Evolutionary conservation across 2,113 vertebrate genomes (phyloP).

Genomic region (Romanogobio albipinnatus): DNA sequence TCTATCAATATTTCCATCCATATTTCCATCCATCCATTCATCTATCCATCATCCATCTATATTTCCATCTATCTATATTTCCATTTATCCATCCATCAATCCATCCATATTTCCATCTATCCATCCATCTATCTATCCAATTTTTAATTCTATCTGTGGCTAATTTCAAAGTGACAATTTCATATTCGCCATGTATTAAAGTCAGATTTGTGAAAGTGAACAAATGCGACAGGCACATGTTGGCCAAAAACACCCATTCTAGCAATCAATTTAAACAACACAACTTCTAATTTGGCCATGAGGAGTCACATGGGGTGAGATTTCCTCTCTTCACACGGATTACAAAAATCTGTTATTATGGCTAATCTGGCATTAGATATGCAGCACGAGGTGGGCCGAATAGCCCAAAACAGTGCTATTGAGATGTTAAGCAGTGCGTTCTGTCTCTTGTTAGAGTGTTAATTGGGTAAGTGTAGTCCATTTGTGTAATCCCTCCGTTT

Average conservation of each 20-base stretch:
- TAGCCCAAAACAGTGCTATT: conserved; percentile 60
- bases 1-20: no score
- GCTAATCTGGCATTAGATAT: conserved; percentile 72
- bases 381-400: conserved; percentile 60
- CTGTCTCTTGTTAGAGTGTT: conserved; percentile 70
- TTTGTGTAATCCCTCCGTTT: conserved; percentile 78
- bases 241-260: background rate
- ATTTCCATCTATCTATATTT: no score
- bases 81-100: no score
- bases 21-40: fast-evolving
- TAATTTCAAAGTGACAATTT: background rate
- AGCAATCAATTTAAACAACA: conserved; percentile 7
- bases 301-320: conserved; percentile 41
- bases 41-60: no score
- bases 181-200: background rate
- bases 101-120: no score
- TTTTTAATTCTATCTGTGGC: background rate
- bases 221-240: background rate
- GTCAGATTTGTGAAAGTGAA: background rate
- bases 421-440: conserved; percentile 74
- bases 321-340: conserved; percentile 62
- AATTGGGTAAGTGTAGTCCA: conserved; percentile 78
- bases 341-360: conserved; percentile 69
- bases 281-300: background rate
- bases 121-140: background rate